Evolutionary conservation across 2,113 vertebrate species (phyloP).

Genomic region (Clarias magur): DNA sequence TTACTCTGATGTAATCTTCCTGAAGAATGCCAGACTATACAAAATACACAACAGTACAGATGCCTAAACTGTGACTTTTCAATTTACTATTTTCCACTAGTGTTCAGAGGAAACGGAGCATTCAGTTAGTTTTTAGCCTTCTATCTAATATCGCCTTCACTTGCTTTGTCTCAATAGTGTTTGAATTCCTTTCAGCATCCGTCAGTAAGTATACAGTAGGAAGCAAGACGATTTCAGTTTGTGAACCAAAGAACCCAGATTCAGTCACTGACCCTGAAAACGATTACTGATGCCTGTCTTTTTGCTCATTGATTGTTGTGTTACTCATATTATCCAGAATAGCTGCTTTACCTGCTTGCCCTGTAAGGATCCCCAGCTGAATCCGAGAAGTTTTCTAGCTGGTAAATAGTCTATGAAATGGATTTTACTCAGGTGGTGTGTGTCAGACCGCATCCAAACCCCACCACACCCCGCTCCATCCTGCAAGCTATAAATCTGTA

Average conservation of each 20-base stretch:
- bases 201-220: neutral
- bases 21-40: neutral
- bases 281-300: neutral
- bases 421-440: neutral
- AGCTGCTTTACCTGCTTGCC: neutral
- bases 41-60: neutral
- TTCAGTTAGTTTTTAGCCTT: neutral
- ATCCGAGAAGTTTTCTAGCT: neutral
- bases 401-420: neutral
- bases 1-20: neutral
- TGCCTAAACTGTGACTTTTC: neutral
- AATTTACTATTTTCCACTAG: neutral
- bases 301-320: neutral
- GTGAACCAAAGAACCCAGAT: neutral
- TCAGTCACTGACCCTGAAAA: neutral
- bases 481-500: conserved; percentile 28
- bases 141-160: neutral
- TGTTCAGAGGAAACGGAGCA: neutral
- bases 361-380: neutral
- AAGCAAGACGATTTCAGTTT: neutral
- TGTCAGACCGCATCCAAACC: neutral
- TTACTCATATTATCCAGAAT: neutral
- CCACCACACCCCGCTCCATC: neutral
- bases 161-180: neutral
- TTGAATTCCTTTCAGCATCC: neutral